Base-by-base conservation (phyloP, 2,113 vertebrate species). In the Passer domesticus region DNA sequence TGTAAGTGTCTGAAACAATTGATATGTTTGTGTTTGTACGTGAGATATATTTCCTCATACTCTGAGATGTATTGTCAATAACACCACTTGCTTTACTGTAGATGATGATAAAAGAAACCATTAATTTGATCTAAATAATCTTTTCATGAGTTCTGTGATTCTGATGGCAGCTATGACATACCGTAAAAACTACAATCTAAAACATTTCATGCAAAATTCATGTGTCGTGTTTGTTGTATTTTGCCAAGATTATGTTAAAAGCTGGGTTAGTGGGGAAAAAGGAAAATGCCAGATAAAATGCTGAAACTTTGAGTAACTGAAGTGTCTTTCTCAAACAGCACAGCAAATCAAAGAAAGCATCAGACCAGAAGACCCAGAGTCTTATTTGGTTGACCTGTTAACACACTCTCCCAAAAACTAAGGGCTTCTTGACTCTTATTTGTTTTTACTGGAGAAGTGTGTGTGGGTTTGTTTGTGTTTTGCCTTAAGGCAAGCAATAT, bases 1-100 rank as follows among this genome's bases (percentile, higher is more conserved):
- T 93, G 99, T 99, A 97, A 97, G 95, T 97, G 44, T 93, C 55
- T 60, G 75, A 83, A 91, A 70, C 14, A 6, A 43, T 63, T 72
- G 9, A 25, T 23, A 21, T 5, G 0, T 39, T 24, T 49, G 6
- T 55, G 30, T 50, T 67, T 2, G 0, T 39, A 23, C 33, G 7
- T 56, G 25, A 52, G 30, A 27, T n/a, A 22, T 6, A 44, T 3
- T 16, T 73, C 43, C 37, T 81, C 17, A 4, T 35, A 52, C 33
- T 62, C 47, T 47, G 67, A 77, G 59, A 9, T 17, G 2, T 17
- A 7, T 27, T 67, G 43, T 82, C 11, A 19, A 2, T 52, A 60
- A 39, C 10, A 50, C 11, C 52, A 25, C 10, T 58, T 85, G 23
- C 13, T 76, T 66, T 62, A 31, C 63, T 58, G 13, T 53, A 87